Evolutionary conservation across 2,888 invertebrate genomes (phyloP).

Genomic region (Syrista parreyssii): DNA sequence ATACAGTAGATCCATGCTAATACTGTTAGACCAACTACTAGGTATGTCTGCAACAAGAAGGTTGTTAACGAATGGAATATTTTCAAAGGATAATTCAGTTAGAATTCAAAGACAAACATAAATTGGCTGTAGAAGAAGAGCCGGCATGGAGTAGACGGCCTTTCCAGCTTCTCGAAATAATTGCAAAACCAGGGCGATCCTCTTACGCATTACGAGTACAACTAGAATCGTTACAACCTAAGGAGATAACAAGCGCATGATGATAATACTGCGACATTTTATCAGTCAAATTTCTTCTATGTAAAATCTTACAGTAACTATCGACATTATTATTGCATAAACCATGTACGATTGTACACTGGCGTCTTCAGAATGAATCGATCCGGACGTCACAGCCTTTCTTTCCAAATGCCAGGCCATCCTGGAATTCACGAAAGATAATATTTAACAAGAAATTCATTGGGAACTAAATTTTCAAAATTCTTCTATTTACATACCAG

Average conservation of each 20-base stretch:
- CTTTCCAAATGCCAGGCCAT: conserved; percentile 63
- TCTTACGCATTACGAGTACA: conserved; percentile 72
- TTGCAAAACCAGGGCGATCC: conserved; percentile 73
- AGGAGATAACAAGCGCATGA: conserved; percentile 8
- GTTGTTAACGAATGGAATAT: neutral
- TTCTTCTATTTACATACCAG: conserved; percentile 67
- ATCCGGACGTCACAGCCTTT: conserved; percentile 40
- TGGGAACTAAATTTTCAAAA: neutral
- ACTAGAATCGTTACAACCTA: conserved; percentile 68
- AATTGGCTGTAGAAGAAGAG: conserved; percentile 72
- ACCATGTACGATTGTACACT: conserved; percentile 66
- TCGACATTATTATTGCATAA: conserved; percentile 72
- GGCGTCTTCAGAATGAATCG: conserved; percentile 49
- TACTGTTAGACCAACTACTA: conserved; percentile 68
- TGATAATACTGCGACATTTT: neutral
- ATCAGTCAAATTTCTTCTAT: neutral
- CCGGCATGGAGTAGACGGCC: conserved; percentile 73
- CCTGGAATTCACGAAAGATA: conserved; percentile 51
- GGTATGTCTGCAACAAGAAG: conserved; percentile 68
- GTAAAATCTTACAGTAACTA: conserved; percentile 68
- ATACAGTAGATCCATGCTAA: conserved; percentile 72
- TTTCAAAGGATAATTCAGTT: no score
- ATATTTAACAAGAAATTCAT: neutral
- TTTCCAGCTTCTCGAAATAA: conserved; percentile 77
- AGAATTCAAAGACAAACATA: conserved; percentile 65